These are phyloP conservation scores for Cerastoderma edule DNA, from an alignment of 2,888 invertebrate species.

Conservation along the genomic window DNA sequence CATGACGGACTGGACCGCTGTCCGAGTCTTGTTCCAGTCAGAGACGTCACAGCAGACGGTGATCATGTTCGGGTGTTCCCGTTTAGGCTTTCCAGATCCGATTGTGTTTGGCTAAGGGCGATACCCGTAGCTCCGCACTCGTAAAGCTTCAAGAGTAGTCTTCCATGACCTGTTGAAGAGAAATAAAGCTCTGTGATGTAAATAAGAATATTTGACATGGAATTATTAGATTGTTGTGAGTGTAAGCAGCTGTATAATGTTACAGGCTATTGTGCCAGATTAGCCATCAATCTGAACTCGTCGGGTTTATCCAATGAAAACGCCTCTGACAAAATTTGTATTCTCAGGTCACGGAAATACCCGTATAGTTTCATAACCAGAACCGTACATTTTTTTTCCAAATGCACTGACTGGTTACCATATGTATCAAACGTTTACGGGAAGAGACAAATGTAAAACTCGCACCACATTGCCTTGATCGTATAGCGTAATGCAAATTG, in stretches of 20 bases:
- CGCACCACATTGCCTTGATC: too few species aligned
- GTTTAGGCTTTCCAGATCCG: conserved; percentile 11
- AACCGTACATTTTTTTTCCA: too few species aligned
- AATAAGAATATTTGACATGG: not conserved
- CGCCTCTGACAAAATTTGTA: too few species aligned
- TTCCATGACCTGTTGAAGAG: conserved; percentile 7
- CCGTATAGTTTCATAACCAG: too few species aligned
- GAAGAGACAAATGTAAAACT: too few species aligned
- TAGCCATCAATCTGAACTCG: too few species aligned
- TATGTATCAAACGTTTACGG: too few species aligned
- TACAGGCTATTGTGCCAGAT: too few species aligned
- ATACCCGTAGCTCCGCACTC: conserved; percentile 10
- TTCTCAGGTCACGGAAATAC: too few species aligned
- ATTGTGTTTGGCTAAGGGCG: not conserved
- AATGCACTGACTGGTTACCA: too few species aligned
- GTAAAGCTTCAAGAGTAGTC: not conserved
- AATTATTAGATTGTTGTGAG: not conserved
- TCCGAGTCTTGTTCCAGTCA: conserved; percentile 6
- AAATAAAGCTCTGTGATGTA: not conserved
- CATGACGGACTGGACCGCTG: not conserved
- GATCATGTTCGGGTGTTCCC: conserved; percentile 3
- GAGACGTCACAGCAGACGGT: conserved; percentile 3
- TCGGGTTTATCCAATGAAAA: not conserved
- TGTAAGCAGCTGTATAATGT: not conserved
- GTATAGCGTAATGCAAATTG: too few species aligned